Conservation (phyloP, 1,140 invertebrate genomes). For the Drosophila mojavensis region DNA sequence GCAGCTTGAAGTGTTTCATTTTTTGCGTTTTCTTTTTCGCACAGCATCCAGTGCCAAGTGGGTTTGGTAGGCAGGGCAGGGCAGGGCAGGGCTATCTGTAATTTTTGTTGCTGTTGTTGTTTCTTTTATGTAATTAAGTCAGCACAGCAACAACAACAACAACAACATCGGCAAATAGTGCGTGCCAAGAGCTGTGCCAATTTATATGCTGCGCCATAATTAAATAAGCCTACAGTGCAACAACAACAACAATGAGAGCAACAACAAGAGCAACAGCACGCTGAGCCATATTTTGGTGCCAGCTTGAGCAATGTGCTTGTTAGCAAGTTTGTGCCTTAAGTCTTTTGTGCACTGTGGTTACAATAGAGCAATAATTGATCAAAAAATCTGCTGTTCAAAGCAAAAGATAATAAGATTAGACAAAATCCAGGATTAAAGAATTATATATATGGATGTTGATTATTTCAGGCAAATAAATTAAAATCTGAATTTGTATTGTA, state of each 20-base stretch:
- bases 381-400: background rate
- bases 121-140: slow-evolving; percentile 45
- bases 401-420: background rate
- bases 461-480: no score
- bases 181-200: slow-evolving; percentile 49
- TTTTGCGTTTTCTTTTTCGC: background rate
- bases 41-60: slow-evolving; percentile 18
- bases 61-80: slow-evolving; percentile 27
- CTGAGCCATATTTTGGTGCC: slow-evolving; percentile 22
- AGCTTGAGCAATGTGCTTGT: slow-evolving; percentile 50
- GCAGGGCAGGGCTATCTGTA: slow-evolving; percentile 21
- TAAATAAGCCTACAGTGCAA: slow-evolving; percentile 53
- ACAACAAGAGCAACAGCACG: background rate
- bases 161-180: slow-evolving; percentile 44
- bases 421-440: no score
- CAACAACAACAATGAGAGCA: slow-evolving; percentile 23
- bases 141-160: slow-evolving; percentile 31
- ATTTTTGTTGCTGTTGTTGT: background rate
- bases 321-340: slow-evolving; percentile 67
- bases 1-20: slow-evolving; percentile 10
- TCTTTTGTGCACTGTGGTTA: slow-evolving; percentile 56
- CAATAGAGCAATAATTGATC: background rate
- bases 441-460: no score
- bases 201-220: slow-evolving; percentile 55
- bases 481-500: no score